Conservation (phyloP, 2,888 invertebrate species). For the Eilema caniola region DNA sequence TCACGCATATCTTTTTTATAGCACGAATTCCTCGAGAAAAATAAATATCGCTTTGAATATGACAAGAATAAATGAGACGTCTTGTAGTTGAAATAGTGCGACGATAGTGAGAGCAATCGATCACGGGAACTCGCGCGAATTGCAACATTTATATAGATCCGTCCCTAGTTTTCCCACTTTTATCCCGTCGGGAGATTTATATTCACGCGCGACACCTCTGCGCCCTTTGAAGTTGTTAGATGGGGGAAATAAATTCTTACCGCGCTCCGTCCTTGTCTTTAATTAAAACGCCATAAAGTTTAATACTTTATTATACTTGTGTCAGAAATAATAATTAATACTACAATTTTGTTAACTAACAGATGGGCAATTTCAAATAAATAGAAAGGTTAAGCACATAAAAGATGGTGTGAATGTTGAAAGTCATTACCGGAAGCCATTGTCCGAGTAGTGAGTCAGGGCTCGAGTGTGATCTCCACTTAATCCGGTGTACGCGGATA, state of each 20-base stretch:
- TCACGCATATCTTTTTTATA: slow-evolving; percentile 58
- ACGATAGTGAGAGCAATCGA: slow-evolving; percentile 76
- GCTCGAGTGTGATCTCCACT: slow-evolving; percentile 76
- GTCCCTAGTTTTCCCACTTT: slow-evolving; percentile 72
- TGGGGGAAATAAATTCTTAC: slow-evolving; percentile 78
- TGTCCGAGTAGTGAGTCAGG: slow-evolving; percentile 62
- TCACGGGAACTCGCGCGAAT: slow-evolving; percentile 75
- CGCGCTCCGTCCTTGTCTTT: slow-evolving; percentile 74
- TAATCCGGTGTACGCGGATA: slow-evolving; percentile 83
- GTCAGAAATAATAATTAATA: slow-evolving; percentile 52
- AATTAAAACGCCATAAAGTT: slow-evolving; percentile 80
- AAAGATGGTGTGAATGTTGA: slow-evolving; percentile 67
- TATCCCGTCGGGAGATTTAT: slow-evolving; percentile 80
- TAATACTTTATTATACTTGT: slow-evolving; percentile 61
- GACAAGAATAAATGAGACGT: slow-evolving; percentile 79
- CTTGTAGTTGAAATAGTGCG: slow-evolving; percentile 77
- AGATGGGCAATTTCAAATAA: slow-evolving; percentile 37
- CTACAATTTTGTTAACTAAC: slow-evolving; percentile 44
- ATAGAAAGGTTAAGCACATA: slow-evolving; percentile 50
- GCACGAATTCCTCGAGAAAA: slow-evolving; percentile 61
- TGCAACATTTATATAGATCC: slow-evolving; percentile 81
- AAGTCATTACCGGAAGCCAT: slow-evolving; percentile 74
- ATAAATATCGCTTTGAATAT: slow-evolving; percentile 72
- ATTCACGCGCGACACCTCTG: slow-evolving; percentile 77
- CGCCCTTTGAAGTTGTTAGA: slow-evolving; percentile 82